Conservation (phyloP, 2,888 invertebrate species). For the Orthosia incerta region DNA sequence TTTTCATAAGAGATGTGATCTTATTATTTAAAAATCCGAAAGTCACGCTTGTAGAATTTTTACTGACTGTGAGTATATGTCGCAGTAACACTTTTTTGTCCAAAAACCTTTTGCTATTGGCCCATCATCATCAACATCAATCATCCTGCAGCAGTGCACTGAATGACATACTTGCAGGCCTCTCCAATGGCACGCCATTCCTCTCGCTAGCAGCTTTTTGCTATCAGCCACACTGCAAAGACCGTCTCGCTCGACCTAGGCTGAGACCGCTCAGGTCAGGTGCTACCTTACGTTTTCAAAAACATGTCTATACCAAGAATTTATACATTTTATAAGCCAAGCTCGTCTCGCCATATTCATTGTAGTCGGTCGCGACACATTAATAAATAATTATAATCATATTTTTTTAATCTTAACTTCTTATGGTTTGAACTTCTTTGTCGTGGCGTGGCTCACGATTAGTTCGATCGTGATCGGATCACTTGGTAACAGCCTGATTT, state of each 20-base stretch:
- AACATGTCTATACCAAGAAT: not conserved
- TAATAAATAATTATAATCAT: conserved; percentile 19
- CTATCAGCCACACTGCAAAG: not conserved
- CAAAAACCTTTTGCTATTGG: too few species aligned
- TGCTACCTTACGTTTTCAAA: not conserved
- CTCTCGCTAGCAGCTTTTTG: too few species aligned
- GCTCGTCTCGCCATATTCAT: not conserved
- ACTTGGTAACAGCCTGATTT: conserved; percentile 27
- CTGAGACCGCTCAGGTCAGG: too few species aligned
- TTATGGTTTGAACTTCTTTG: conserved; percentile 12
- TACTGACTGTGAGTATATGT: too few species aligned
- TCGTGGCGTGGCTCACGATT: conserved; percentile 60
- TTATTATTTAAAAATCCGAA: too few species aligned
- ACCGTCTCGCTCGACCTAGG: not conserved
- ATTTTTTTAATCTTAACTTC: conserved; percentile 18
- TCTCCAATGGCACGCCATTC: too few species aligned
- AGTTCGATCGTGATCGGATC: conserved; percentile 48
- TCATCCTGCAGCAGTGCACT: too few species aligned
- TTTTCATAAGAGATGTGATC: too few species aligned
- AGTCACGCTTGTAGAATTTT: too few species aligned
- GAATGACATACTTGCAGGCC: too few species aligned
- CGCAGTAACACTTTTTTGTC: too few species aligned
- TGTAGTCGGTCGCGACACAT: conserved; percentile 11
- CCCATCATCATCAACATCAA: too few species aligned
- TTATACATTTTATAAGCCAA: not conserved